Base-by-base conservation (phyloP, 2,113 vertebrate species). In the Struthio camelus region DNA sequence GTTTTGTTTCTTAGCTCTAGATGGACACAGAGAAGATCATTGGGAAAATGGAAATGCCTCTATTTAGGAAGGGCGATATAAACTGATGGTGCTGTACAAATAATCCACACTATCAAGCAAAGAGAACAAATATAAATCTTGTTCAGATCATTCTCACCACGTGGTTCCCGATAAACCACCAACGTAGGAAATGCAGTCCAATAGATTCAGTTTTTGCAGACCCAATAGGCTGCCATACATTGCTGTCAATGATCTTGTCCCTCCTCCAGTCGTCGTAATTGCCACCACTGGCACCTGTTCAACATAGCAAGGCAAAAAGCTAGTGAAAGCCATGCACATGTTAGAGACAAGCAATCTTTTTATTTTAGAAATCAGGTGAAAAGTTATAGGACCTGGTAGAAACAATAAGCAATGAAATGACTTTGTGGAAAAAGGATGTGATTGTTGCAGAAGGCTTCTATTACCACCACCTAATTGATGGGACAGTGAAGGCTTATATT, bases 91-190 rank as follows among this genome's bases (percentile, higher is more conserved):
- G 62, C 18, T 36, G 25, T 30, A n/a, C 9, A 90, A 90, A 64
- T 5, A 76, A 42, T 12, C 20, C 62, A 46, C 8, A 46, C 10
- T 11, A 58, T 1, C 10, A 40, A 81, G 27, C 48, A 83, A 28
- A 75, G 51, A 71, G n/a, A 65, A 40, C 9, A 42, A 79, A 50
- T 30, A n/a, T 73, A 46, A 69, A 70, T 8, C 32, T 77, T 22
- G 34, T 54, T 56, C 40, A 72, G 89, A 65, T 85, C 85, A 67
- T 73, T 46, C 98, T 98, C 96, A 99, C 99, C 99, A 99, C 95
- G 99, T 99, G 64, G 99, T 98, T 18, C 99, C 99, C 6, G 99
- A 99, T 69, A 99, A 98, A 40, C 98, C 98, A 2, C 98, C 98
- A 24, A 99, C 98, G 92, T 99, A 99, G 87, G 96, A 98, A 69